Percentiles rank a stretch among this genome's conserved stretches.
phyloP scores from a whole-genome alignment of 2,888 invertebrate genomes.

The Volucella bombylans region DNA sequence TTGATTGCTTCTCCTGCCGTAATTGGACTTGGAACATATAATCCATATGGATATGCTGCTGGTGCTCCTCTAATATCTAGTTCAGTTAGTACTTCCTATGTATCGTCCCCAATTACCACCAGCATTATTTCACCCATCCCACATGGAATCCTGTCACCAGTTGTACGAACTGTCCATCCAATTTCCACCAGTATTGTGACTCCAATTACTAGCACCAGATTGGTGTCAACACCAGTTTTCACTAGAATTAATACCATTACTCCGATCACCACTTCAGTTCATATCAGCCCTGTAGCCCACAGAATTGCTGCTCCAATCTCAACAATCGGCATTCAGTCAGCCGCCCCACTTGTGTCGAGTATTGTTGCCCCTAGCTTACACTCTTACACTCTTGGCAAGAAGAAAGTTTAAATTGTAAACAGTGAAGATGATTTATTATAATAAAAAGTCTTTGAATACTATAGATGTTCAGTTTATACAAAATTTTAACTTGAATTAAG shows the following conservation, averaged over 20 bases:
- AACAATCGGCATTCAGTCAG: conserved; percentile 1
- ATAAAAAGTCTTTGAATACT: too few relatives aligned
- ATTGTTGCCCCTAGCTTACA: conserved; percentile 24
- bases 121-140: too few relatives aligned
- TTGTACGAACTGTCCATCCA: neutral
- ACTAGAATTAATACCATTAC: conserved; percentile 8
- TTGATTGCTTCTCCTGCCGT: too few relatives aligned
- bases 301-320: conserved; percentile 7
- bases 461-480: too few relatives aligned
- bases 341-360: conserved; percentile 31
- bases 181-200: conserved; percentile 1
- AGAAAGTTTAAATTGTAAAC: conserved; percentile 23
- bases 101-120: too few relatives aligned
- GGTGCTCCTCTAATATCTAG: too few relatives aligned
- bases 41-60: too few relatives aligned
- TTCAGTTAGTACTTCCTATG: too few relatives aligned
- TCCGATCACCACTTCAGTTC: neutral
- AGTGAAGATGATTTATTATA: too few relatives aligned
- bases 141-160: too few relatives aligned
- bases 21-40: too few relatives aligned
- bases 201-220: conserved; percentile 2
- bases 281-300: conserved; percentile 9
- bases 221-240: conserved; percentile 15
- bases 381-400: conserved; percentile 30
- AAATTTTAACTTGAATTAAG: too few relatives aligned